These are phyloP conservation scores for Paralvinella palmiformis DNA, from an alignment of 1,140 invertebrate genomes.

Conservation along the genomic window DNA sequence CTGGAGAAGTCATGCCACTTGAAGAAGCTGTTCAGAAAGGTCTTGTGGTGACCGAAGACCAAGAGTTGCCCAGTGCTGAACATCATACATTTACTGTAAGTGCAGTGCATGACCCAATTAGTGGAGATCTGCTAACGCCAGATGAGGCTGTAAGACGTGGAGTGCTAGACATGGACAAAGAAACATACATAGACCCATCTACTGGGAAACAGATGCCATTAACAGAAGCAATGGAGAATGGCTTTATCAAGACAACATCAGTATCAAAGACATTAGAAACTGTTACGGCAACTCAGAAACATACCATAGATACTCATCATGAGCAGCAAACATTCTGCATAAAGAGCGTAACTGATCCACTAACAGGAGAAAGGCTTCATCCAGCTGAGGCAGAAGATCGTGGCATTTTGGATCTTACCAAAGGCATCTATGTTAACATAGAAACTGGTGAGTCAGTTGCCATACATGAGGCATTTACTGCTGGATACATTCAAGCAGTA, in stretches of 20 bases:
- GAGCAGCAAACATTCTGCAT: constrained; percentile 8
- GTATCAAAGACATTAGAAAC: background rate
- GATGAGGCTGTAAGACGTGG: constrained; percentile 70
- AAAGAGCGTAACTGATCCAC: constrained; percentile 50
- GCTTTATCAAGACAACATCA: constrained; percentile 30
- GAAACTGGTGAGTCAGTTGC: constrained; percentile 65
- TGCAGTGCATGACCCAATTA: constrained; percentile 15
- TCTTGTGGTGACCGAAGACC: constrained; percentile 49
- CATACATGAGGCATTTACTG: constrained; percentile 52
- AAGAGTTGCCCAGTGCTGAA: constrained; percentile 4
- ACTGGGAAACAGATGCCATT: constrained; percentile 29
- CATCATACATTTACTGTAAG: background rate
- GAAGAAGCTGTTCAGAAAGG: constrained; percentile 51
- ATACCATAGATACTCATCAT: background rate
- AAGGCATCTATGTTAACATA: constrained; percentile 64
- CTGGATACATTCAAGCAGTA: background rate
- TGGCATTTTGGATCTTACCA: constrained; percentile 66
- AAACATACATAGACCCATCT: constrained; percentile 60
- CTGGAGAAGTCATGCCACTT: constrained; percentile 57
- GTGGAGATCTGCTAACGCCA: constrained; percentile 25
- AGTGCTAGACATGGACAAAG: constrained; percentile 51
- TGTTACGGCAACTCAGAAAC: too few species aligned
- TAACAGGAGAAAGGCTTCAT: constrained; percentile 2
- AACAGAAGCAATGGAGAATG: constrained; percentile 25
- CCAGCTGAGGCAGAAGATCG: constrained; percentile 63